A percentile compares a stretch with the other conserved stretches of the same genome.
These are phyloP conservation scores for Camponotus floridanus DNA, from an alignment of 1,140 invertebrate genomes.

Conservation along the genomic window DNA sequence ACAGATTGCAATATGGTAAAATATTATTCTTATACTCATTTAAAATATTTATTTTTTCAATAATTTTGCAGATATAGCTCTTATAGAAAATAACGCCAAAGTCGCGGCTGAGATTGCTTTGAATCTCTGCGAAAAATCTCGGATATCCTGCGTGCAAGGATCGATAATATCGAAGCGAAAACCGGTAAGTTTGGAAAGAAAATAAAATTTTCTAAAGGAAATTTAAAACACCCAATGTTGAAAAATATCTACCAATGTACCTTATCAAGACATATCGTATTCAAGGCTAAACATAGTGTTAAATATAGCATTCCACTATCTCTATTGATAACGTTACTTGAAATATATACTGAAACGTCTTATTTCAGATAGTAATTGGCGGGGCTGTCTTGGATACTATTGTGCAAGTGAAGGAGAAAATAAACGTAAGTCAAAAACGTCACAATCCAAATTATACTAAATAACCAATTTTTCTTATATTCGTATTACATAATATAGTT, in stretches of 20 bases:
- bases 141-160: neutral
- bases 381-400: conserved; percentile 93
- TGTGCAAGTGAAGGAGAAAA: conserved; percentile 88
- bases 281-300: neutral
- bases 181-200: conserved; percentile 69
- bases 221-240: neutral
- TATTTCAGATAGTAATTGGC: conserved; percentile 92
- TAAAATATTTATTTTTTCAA: neutral
- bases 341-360: neutral
- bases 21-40: neutral
- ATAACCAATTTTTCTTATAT: conserved; percentile 84
- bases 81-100: conserved; percentile 97
- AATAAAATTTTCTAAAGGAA: neutral
- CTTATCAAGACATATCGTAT: neutral
- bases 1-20: neutral
- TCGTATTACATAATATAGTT: conserved; percentile 81
- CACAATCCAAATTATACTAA: conserved; percentile 83
- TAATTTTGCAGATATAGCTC: conserved; percentile 90
- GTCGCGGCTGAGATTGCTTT: conserved; percentile 94
- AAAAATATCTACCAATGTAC: neutral
- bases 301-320: neutral
- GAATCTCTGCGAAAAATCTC: conserved; percentile 83
- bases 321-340: neutral
- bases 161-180: conserved; percentile 52
- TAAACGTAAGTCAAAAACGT: conserved; percentile 89